Evolutionary conservation across 1,140 invertebrate species (phyloP).

Genomic region (Tetramorium simillimum): DNA sequence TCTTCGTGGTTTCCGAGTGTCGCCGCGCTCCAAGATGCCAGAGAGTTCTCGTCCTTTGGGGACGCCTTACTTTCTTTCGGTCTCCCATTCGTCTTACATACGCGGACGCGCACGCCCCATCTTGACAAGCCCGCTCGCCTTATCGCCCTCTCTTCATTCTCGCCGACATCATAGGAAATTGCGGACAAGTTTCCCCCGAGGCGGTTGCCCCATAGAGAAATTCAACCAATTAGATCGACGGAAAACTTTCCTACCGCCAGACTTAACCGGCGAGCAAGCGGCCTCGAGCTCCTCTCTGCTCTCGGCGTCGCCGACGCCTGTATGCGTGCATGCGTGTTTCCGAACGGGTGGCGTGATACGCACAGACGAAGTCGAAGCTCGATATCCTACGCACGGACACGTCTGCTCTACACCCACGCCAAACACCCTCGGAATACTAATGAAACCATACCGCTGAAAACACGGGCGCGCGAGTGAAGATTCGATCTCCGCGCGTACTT

Average conservation of each 20-base stretch:
- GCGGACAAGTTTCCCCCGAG: conserved; percentile 75
- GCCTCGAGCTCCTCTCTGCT: conserved; percentile 10
- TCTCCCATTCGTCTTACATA: conserved; percentile 18
- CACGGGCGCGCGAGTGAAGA: conserved; percentile 34
- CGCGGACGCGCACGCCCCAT: neutral
- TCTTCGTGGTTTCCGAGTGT: conserved; percentile 9
- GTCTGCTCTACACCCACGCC: neutral
- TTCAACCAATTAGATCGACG: conserved; percentile 76
- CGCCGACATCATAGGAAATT: conserved; percentile 72
- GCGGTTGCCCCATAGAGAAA: conserved; percentile 74
- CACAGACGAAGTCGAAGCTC: conserved; percentile 2
- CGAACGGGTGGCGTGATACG: neutral
- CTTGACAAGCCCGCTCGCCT: conserved; percentile 18
- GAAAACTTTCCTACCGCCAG: conserved; percentile 64
- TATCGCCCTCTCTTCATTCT: conserved; percentile 55
- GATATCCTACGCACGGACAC: conserved; percentile 48
- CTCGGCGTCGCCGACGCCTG: neutral
- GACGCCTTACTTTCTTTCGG: conserved; percentile 37
- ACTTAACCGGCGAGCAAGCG: conserved; percentile 24
- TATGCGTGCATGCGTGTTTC: neutral
- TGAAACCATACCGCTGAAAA: neutral
- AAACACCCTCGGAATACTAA: conserved; percentile 56
- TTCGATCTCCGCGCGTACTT: conserved; percentile 50
- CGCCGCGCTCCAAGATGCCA: neutral
- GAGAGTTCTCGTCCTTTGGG: neutral